A percentile compares a stretch with the other conserved stretches of the same genome.
Evolutionary conservation across 1,140 invertebrate genomes (phyloP).

Genomic region (Zaprionus africanus): DNA sequence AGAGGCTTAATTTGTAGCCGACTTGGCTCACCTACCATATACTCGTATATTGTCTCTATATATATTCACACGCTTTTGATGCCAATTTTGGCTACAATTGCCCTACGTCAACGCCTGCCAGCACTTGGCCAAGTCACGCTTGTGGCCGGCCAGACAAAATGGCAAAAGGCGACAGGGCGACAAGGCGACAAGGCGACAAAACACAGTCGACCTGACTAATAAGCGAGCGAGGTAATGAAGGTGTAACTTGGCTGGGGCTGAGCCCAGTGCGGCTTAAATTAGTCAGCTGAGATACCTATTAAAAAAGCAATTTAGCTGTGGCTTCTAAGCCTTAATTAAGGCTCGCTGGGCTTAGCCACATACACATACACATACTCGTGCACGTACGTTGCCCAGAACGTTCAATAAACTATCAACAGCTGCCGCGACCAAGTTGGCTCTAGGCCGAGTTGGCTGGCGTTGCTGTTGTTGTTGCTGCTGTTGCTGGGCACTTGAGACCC

Average conservation of each 20-base stretch:
- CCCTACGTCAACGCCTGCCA: slow-evolving; percentile 54
- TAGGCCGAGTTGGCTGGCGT: not conserved
- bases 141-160: slow-evolving; percentile 42
- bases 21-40: slow-evolving; percentile 11
- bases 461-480: not conserved
- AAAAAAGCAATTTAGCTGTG: slow-evolving; percentile 16
- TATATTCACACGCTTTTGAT: slow-evolving; percentile 77
- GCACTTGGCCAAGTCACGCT: slow-evolving; percentile 43
- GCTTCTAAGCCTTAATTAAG: slow-evolving; percentile 48
- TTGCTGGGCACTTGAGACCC: slow-evolving; percentile 3
- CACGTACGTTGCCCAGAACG: slow-evolving; percentile 13
- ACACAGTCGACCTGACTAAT: slow-evolving; percentile 10
- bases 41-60: too few species aligned
- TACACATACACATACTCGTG: not conserved
- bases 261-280: slow-evolving; percentile 4
- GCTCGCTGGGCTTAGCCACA: slow-evolving; percentile 6
- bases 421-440: slow-evolving; percentile 39
- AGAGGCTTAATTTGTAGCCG: slow-evolving; percentile 72
- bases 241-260: slow-evolving; percentile 16
- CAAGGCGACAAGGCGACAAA: not conserved
- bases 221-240: slow-evolving; percentile 30
- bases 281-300: slow-evolving; percentile 10
- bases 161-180: slow-evolving; percentile 40
- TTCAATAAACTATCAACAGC: slow-evolving; percentile 57
- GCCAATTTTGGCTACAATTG: slow-evolving; percentile 63